A percentile compares a stretch with the other conserved stretches of the same genome.
Evolutionary conservation across 2,113 vertebrate species (phyloP).

Genomic region (Hippolais icterina): DNA sequence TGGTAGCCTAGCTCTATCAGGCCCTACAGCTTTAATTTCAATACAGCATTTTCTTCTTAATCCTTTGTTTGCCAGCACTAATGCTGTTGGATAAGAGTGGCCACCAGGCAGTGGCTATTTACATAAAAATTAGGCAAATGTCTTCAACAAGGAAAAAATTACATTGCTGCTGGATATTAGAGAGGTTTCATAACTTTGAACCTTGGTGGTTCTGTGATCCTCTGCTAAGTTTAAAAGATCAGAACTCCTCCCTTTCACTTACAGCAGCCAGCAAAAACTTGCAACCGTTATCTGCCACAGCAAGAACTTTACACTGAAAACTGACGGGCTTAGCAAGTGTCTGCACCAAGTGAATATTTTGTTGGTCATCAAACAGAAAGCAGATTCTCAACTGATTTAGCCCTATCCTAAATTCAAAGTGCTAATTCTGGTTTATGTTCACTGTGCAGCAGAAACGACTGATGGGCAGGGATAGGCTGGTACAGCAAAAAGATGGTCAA

Average conservation of each 20-base stretch:
- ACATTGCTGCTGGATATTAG: background rate
- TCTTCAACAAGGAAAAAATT: slow-evolving; percentile 14
- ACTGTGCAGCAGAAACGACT: background rate
- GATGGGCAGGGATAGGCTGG: background rate
- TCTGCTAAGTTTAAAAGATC: background rate
- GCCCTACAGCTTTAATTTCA: slow-evolving; percentile 64
- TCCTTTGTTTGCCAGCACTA: slow-evolving; percentile 43
- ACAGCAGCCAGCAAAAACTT: background rate
- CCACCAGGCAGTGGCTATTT: slow-evolving; percentile 10
- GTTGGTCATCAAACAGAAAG: background rate
- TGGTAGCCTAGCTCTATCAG: slow-evolving; percentile 34
- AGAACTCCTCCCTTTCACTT: background rate
- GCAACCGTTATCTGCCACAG: background rate
- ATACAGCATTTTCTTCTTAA: slow-evolving; percentile 39
- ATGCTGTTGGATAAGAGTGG: slow-evolving; percentile 6
- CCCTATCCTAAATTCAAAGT: background rate
- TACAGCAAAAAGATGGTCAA: background rate
- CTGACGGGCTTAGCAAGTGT: background rate
- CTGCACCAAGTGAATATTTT: background rate
- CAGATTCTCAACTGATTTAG: background rate
- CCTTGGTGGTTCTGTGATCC: background rate
- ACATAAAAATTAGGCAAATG: slow-evolving; percentile 48
- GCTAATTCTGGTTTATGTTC: background rate
- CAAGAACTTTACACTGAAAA: background rate
- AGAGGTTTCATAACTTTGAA: slow-evolving; percentile 5